phyloP scores from a whole-genome alignment of 2,797 vertebrate genomes.

The Dermochelys coriacea region DNA sequence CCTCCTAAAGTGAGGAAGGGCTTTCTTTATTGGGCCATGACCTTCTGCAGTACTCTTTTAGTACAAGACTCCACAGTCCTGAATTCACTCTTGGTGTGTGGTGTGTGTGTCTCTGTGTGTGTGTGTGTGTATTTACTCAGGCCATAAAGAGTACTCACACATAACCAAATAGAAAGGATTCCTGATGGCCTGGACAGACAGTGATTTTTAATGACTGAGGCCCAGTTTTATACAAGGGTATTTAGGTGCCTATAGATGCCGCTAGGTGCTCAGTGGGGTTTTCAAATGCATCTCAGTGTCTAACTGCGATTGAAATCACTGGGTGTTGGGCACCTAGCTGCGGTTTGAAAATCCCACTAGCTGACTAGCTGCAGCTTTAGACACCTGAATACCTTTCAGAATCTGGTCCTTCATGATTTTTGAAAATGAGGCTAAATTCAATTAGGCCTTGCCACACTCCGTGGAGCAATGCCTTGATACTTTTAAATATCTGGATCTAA shows the following conservation, averaged over 20 bases:
- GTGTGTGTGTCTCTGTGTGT: slow-evolving; percentile 10
- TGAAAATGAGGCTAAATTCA: too few species aligned
- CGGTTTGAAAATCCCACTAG: background rate
- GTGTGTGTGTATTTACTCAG: background rate
- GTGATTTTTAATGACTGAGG: background rate
- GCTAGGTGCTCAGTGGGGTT: too few species aligned
- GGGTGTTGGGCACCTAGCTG: background rate
- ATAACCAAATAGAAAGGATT: background rate
- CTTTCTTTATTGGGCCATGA: slow-evolving; percentile 52
- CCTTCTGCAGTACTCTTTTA: background rate
- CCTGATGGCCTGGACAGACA: background rate
- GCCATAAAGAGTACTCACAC: accelerated
- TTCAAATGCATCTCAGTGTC: background rate
- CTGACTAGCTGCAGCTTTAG: background rate
- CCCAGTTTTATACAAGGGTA: background rate
- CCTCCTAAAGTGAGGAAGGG: slow-evolving; percentile 46
- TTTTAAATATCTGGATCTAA: background rate
- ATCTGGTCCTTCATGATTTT: too few species aligned
- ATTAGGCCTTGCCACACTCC: background rate
- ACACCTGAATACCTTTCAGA: background rate
- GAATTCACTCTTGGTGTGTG: slow-evolving; percentile 44
- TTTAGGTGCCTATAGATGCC: background rate
- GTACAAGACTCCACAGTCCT: slow-evolving; percentile 38
- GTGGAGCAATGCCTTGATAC: background rate
- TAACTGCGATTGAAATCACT: background rate